Evolutionary conservation across 2,797 vertebrate genomes (phyloP).

Genomic region (Diglossa cyanea): DNA sequence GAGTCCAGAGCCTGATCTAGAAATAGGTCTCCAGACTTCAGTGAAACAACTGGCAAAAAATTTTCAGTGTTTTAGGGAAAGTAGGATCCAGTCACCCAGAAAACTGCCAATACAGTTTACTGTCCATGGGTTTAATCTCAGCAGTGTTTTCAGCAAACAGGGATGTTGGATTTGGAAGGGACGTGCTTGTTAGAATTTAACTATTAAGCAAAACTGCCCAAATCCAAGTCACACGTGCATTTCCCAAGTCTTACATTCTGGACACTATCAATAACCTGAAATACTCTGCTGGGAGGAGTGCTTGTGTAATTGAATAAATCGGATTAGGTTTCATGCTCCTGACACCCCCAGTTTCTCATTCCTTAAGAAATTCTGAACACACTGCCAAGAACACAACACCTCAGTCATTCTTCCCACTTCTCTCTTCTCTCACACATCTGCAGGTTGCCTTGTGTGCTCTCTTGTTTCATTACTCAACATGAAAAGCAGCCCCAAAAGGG

Average conservation of each 20-base stretch:
- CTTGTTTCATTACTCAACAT: rapidly evolving
- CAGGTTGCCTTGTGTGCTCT: background rate
- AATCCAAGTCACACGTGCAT: background rate
- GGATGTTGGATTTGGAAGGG: background rate
- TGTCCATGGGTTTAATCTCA: background rate
- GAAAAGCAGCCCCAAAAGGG: background rate
- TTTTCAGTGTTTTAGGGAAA: background rate
- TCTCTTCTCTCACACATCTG: background rate
- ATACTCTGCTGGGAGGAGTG: rapidly evolving
- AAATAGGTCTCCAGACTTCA: background rate
- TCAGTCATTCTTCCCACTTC: background rate
- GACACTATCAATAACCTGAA: background rate
- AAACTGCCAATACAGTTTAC: background rate
- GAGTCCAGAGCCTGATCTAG: background rate
- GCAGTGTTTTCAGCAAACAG: background rate
- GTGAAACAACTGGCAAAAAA: background rate
- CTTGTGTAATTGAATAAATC: background rate
- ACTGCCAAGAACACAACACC: background rate
- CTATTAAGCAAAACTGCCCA: background rate
- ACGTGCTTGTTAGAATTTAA: background rate
- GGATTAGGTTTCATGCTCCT: background rate
- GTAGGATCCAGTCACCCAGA: background rate
- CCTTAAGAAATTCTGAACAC: background rate
- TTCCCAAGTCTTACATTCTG: background rate
- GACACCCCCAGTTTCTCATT: background rate